phyloP scores from a whole-genome alignment of 2,797 vertebrate genomes.

The Lepilemur ruficaudatus region DNA sequence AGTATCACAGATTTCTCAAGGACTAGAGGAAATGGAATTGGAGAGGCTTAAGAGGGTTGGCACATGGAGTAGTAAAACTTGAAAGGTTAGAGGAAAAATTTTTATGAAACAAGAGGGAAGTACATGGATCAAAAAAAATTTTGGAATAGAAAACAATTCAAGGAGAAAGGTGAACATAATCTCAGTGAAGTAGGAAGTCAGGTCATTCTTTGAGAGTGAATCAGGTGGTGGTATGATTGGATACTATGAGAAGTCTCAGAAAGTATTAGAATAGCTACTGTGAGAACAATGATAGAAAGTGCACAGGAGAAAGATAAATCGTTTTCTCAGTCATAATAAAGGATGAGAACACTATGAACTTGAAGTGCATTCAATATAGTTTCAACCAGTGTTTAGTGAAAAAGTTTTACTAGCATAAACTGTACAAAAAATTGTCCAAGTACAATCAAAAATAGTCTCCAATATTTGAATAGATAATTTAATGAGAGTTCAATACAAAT shows the following conservation, averaged over 20 bases:
- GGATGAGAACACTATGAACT: background rate
- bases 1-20: background rate
- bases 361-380: background rate
- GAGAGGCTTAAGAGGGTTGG: background rate
- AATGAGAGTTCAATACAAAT: background rate
- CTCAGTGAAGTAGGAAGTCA: background rate
- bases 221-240: background rate
- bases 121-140: background rate
- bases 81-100: background rate
- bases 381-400: background rate
- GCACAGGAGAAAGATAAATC: background rate
- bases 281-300: background rate
- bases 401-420: background rate
- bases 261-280: background rate
- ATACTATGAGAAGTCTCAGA: background rate
- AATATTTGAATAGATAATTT: background rate
- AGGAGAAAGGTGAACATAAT: constrained; percentile 8
- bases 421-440: background rate
- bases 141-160: background rate
- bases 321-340: background rate
- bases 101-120: background rate
- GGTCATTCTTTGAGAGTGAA: background rate
- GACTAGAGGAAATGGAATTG: background rate
- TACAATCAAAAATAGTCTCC: background rate
- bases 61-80: background rate